phyloP scores from a whole-genome alignment of 2,797 vertebrate species.

The Phyllotis vaccarum region DNA sequence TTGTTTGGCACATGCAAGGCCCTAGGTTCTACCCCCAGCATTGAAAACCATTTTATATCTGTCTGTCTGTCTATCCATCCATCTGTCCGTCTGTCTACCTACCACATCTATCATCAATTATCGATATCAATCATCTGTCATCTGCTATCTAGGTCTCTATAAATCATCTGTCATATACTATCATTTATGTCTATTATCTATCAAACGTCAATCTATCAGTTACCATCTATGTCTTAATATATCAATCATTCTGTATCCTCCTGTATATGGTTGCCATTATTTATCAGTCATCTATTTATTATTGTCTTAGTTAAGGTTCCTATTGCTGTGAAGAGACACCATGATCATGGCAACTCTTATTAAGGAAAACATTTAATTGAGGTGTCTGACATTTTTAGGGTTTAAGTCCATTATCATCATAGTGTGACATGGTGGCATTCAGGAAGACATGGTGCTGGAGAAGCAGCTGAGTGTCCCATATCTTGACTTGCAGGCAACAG shows the following conservation, averaged over 20 bases:
- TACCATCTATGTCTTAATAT: neutral
- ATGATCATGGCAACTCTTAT: neutral
- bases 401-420: neutral
- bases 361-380: neutral
- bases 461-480: neutral
- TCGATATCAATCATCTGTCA: too few species aligned
- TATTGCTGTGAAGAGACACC: neutral
- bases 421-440: neutral
- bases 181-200: neutral
- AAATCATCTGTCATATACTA: too few species aligned
- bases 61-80: neutral
- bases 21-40: too few species aligned
- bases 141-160: too few species aligned
- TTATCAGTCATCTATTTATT: neutral
- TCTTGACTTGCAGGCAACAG: neutral
- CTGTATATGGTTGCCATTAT: neutral
- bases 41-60: too few species aligned
- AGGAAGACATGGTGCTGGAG: neutral
- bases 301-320: neutral
- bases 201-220: neutral
- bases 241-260: neutral
- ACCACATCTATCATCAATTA: too few species aligned
- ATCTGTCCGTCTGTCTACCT: neutral
- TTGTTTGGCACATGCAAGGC: neutral
- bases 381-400: neutral